These are phyloP conservation scores for Heterodera schachtii DNA, from an alignment of 1,140 invertebrate species.

Conservation along the genomic window DNA sequence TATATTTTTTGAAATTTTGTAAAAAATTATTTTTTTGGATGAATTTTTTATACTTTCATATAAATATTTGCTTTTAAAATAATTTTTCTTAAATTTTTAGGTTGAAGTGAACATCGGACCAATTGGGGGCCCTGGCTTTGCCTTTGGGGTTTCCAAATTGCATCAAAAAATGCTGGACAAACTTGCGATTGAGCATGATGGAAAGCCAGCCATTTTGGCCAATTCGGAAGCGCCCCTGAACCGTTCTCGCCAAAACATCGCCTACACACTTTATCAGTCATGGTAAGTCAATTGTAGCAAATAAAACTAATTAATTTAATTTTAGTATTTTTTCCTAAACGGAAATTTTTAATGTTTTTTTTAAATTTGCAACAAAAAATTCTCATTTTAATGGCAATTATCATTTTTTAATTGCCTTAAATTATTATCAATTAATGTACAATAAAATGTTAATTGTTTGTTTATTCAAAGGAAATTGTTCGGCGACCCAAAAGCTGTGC, in stretches of 20 bases:
- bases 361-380: too few relatives aligned
- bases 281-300: conserved; percentile 38
- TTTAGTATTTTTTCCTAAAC: too few relatives aligned
- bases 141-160: conserved; percentile 70
- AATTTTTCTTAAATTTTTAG: conserved; percentile 66
- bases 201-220: background rate
- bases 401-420: too few relatives aligned
- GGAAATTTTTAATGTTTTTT: too few relatives aligned
- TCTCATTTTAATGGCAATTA: too few relatives aligned
- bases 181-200: conserved; percentile 26
- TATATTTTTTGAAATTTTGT: background rate
- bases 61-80: too few relatives aligned
- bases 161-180: conserved; percentile 25
- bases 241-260: conserved; percentile 46
- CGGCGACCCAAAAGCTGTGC: conserved; percentile 71
- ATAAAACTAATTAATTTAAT: too few relatives aligned
- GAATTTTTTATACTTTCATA: too few relatives aligned
- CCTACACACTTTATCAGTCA: conserved; percentile 46
- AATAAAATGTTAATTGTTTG: too few relatives aligned
- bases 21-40: too few relatives aligned
- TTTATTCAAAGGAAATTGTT: conserved; percentile 1
- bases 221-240: conserved; percentile 44
- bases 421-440: too few relatives aligned
- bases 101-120: conserved; percentile 95
- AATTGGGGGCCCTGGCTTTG: conserved; percentile 85